Evolutionary conservation across 2,888 invertebrate species (phyloP).

Genomic region (Entomobrya proxima): DNA sequence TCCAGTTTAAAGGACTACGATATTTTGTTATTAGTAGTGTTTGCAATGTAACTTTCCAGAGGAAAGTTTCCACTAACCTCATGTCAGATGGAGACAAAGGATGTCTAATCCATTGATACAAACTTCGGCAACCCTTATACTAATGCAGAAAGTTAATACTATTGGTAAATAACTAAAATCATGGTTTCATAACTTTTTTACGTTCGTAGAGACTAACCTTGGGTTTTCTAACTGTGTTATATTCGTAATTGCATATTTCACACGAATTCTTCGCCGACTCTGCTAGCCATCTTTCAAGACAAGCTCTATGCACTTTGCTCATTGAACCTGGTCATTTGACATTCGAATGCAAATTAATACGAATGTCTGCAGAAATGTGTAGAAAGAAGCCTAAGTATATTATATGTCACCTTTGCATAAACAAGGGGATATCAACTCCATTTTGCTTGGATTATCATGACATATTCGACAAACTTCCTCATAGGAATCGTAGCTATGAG

Average conservation of each 20-base stretch:
- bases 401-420: constrained; percentile 73
- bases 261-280: constrained; percentile 74
- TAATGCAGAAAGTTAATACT: constrained; percentile 19
- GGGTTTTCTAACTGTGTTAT: constrained; percentile 70
- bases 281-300: constrained; percentile 74
- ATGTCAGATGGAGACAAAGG: constrained; percentile 71
- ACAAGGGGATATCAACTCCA: constrained; percentile 73
- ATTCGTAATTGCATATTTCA: constrained; percentile 70
- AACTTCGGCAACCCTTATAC: constrained; percentile 71
- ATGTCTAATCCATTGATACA: constrained; percentile 71
- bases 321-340: too few relatives aligned
- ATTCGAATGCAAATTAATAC: not conserved
- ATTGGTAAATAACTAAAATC: not conserved
- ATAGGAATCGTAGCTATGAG: constrained; percentile 64
- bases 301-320: constrained; percentile 73
- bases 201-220: constrained; percentile 66
- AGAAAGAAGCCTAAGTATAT: not conserved
- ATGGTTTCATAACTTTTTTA: not conserved
- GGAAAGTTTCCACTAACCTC: constrained; percentile 42
- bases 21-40: not conserved
- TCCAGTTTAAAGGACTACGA: not conserved
- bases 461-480: constrained; percentile 73
- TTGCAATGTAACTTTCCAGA: not conserved
- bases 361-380: not conserved
- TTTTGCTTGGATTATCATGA: constrained; percentile 74